Evolutionary conservation across 2,888 invertebrate genomes (phyloP), one percentile per base, ranked within the genome.

Genomic region (Calameuta filiformis): DNA sequence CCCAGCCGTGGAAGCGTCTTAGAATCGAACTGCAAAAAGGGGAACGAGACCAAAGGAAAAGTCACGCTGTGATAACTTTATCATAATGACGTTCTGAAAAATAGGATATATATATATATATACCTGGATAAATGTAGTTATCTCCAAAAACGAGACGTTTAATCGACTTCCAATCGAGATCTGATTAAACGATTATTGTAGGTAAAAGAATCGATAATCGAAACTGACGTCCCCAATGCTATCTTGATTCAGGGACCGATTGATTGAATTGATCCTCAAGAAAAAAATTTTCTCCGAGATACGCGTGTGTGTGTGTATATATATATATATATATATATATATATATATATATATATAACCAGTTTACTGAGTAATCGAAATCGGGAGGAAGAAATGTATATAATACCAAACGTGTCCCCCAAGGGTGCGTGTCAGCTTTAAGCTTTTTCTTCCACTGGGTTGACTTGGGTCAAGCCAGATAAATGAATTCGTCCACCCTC

Each of bases 401-500:
- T 56, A 56, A 56, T 15, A 9, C 9, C 23, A 56, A 56, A 56
- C 77, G 77, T 75, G 75, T 74, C 34, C 75, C 69, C 73, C 76
- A 37, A 40, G 76, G 75, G 68, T 68, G 35, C 68, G 73, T 69
- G 73, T 30, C 34, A 80, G 79, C 77, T 79, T 79, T 79, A 68
- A 56, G 76, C 34, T 35, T 77, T 77, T 71, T 77, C 73, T 11
- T 12, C 56, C 12, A 56, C 56, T 15, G 74, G 76, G 77, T 76
- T 76, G 77, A 71, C 40, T 76, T 76, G 76, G 79, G 76, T 78
- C 80, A 79, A 79, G 73, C 76, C 73, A 73, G 76, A 81, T 79
- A 79, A 84, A 82, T 80, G 79, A 79, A 79, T 37, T 77, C 76
- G 68, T 69, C 75, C 75, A 74, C 40, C 33, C 76, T 74, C 69